These are phyloP conservation scores for Amphiprion clarkii DNA, from an alignment of 2,797 vertebrate genomes.

Conservation along the genomic window DNA sequence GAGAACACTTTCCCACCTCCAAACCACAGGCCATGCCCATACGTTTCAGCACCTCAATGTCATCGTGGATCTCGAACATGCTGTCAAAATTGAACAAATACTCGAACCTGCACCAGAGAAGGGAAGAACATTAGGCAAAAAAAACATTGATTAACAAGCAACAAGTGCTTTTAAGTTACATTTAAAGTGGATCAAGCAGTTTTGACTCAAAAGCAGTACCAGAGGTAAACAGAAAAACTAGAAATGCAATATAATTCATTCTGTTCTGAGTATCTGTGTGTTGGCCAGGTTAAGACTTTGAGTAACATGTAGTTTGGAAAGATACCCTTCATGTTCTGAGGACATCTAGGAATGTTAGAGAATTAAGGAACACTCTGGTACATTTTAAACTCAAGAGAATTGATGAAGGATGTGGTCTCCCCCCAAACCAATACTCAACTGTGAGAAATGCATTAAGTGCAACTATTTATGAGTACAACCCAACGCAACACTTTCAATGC, in stretches of 20 bases:
- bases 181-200: not conserved
- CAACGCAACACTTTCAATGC: too few species aligned
- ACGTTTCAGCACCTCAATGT: slow-evolving; percentile 98
- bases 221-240: not conserved
- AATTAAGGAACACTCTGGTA: not conserved
- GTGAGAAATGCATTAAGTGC: not conserved
- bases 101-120: slow-evolving; percentile 89
- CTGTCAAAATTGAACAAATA: slow-evolving; percentile 99
- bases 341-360: not conserved
- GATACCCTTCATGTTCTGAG: not conserved
- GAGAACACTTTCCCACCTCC: slow-evolving; percentile 95
- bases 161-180: not conserved
- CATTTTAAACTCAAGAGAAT: not conserved
- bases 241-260: not conserved
- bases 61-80: slow-evolving; percentile 99
- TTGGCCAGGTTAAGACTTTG: not conserved
- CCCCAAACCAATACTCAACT: not conserved
- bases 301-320: slow-evolving; percentile 1
- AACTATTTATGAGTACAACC: not conserved
- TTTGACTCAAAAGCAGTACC: not conserved
- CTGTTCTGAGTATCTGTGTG: not conserved
- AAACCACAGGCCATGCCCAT: slow-evolving; percentile 99
- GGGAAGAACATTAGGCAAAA: not conserved
- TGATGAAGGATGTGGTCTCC: too few species aligned
- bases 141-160: not conserved